phyloP scores from a whole-genome alignment of 2,888 invertebrate species.

The Teleiodes luculella region DNA sequence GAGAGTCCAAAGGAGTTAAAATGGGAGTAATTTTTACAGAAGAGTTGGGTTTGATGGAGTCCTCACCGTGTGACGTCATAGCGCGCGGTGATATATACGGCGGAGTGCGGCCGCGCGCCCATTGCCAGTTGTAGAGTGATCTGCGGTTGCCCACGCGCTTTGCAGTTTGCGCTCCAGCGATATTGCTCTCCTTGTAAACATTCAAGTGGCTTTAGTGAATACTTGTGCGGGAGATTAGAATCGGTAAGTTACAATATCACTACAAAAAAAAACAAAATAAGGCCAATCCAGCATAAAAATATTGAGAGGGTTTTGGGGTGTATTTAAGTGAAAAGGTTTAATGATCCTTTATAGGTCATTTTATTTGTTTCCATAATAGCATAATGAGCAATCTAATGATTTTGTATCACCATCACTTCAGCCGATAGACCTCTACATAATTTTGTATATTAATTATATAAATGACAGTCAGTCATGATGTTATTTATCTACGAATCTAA shows the following conservation, averaged over 20 bases:
- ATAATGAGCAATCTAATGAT: too few relatives aligned
- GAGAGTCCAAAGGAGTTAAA: neutral
- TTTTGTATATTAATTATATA: too few relatives aligned
- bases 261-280: neutral
- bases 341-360: too few relatives aligned
- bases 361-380: too few relatives aligned
- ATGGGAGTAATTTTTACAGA: constrained; percentile 15
- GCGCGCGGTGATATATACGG: constrained; percentile 58
- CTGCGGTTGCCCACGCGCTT: constrained; percentile 49
- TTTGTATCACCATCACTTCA: too few relatives aligned
- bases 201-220: constrained; percentile 52
- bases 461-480: too few relatives aligned
- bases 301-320: too few relatives aligned
- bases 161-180: constrained; percentile 40
- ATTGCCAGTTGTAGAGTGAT: constrained; percentile 57
- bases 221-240: constrained; percentile 40
- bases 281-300: neutral
- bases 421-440: too few relatives aligned
- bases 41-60: constrained; percentile 33
- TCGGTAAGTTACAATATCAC: constrained; percentile 54
- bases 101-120: constrained; percentile 60
- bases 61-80: constrained; percentile 64
- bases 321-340: too few relatives aligned
- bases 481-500: too few relatives aligned
- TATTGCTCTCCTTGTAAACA: constrained; percentile 28